Base-by-base conservation (phyloP, 2,888 invertebrate genomes). In the Nesidiocoris tenuis region DNA sequence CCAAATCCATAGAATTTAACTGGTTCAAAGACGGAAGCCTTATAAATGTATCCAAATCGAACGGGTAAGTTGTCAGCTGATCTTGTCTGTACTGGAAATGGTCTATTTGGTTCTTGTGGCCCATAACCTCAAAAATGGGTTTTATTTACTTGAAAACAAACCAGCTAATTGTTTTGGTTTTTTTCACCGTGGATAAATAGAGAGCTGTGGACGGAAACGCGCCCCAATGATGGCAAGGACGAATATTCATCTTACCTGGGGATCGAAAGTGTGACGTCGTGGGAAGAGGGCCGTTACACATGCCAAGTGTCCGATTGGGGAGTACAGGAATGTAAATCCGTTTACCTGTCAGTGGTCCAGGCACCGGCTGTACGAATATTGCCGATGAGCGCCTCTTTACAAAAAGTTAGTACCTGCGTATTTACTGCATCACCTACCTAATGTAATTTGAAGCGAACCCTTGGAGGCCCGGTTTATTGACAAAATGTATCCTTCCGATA, bases 21-120 rank as follows among this genome's bases (percentile, higher is more conserved):
- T 94, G 93, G 93, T 92, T 89, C 85, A 94, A 94, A 83, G 93
- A 93, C 82, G 90, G 90, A 2, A 86, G 90, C 79, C 87, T 88
- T 80, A 89, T 93, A 77, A 92, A 93, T 83, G 89, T 90, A 80
- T 89, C 90, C 78, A 88, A 88, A 80, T 89, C 91, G 17, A 89
- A 87, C 66, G 90, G 92, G 93, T 90, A 84, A 85, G 83, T 82
- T 77, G 19, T 63, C 24, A 12, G 21, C 12, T 1, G 1, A 66
- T 54, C n/a, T n/a, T n/a, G n/a, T n/a, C n/a, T n/a, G n/a, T n/a
- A n/a, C n/a, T n/a, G n/a, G n/a, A n/a, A n/a, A n/a, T n/a, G n/a
- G n/a, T n/a, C n/a, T n/a, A n/a, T n/a, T n/a, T n/a, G n/a, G n/a
- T n/a, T n/a, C n/a, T n/a, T n/a, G n/a, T n/a, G n/a, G n/a, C n/a